Conservation (phyloP, 2,113 vertebrate genomes). For the Peromyscus maniculatus region DNA sequence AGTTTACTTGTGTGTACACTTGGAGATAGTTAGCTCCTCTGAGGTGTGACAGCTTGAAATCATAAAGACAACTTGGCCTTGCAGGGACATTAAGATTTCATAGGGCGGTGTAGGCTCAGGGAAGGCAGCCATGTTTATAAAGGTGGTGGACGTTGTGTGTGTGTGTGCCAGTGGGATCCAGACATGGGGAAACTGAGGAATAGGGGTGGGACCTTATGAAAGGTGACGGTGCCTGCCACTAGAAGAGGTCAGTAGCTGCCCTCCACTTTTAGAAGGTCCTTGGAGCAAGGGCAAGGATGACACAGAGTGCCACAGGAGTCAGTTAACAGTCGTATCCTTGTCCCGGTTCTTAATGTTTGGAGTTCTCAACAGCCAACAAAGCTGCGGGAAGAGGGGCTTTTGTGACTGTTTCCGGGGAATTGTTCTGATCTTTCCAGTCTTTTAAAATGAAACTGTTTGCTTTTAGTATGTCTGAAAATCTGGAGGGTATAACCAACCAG, state of each 20-base stretch:
- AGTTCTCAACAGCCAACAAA: slow-evolving; percentile 46
- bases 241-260: neutral
- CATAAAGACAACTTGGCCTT: neutral
- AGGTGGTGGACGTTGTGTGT: neutral
- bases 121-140: neutral
- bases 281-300: neutral
- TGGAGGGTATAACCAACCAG: slow-evolving; percentile 57
- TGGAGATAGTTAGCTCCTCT: neutral
- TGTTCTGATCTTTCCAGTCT: neutral
- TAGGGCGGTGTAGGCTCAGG: neutral
- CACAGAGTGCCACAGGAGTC: neutral
- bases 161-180: neutral
- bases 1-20: neutral
- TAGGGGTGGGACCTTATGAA: neutral
- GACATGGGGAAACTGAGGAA: neutral
- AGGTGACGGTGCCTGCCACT: neutral
- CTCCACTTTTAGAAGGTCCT: neutral
- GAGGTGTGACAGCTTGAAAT: neutral
- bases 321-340: neutral
- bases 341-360: neutral
- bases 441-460: slow-evolving; percentile 56
- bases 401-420: slow-evolving; percentile 44
- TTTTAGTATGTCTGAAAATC: slow-evolving; percentile 56
- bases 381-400: neutral
- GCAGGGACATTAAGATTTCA: slow-evolving; percentile 14